These are phyloP conservation scores for Catocala nupta DNA, from an alignment of 2,888 invertebrate species.

Conservation along the genomic window DNA sequence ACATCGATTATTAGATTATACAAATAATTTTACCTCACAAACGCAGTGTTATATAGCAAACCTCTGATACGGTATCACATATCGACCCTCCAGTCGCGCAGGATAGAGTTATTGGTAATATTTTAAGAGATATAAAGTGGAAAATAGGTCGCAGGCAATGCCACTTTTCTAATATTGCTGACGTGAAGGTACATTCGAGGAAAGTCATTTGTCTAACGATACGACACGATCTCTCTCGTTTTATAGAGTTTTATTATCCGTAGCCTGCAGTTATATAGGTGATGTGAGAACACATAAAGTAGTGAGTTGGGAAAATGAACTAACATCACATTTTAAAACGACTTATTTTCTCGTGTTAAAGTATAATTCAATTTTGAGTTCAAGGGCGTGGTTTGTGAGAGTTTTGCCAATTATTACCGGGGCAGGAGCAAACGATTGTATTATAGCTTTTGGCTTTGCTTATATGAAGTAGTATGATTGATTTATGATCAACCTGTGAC, in stretches of 20 bases:
- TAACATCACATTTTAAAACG: not conserved
- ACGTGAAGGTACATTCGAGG: slow-evolving; percentile 14
- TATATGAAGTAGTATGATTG: too few species aligned
- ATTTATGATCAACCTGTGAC: too few species aligned
- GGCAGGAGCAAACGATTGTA: too few species aligned
- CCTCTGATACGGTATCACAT: slow-evolving; percentile 3
- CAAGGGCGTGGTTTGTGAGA: too few species aligned
- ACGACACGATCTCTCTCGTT: slow-evolving; percentile 23
- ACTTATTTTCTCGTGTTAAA: too few species aligned
- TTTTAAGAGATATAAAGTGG: slow-evolving; percentile 23
- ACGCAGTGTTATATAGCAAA: not conserved
- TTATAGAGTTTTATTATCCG: slow-evolving; percentile 37
- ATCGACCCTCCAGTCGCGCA: not conserved
- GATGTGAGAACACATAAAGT: slow-evolving; percentile 23
- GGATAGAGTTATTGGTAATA: slow-evolving; percentile 22
- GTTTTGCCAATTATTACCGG: too few species aligned
- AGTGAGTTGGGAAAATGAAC: slow-evolving; percentile 26
- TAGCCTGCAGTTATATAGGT: slow-evolving; percentile 36
- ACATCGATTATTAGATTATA: slow-evolving; percentile 35
- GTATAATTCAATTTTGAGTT: too few species aligned
- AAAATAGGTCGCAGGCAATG: slow-evolving; percentile 19
- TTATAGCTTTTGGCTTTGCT: too few species aligned
- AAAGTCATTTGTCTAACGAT: slow-evolving; percentile 31
- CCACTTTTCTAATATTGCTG: slow-evolving; percentile 26
- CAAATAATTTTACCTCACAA: slow-evolving; percentile 22